phyloP scores from a whole-genome alignment of 2,888 invertebrate genomes.

The Nomada lathburiana region DNA sequence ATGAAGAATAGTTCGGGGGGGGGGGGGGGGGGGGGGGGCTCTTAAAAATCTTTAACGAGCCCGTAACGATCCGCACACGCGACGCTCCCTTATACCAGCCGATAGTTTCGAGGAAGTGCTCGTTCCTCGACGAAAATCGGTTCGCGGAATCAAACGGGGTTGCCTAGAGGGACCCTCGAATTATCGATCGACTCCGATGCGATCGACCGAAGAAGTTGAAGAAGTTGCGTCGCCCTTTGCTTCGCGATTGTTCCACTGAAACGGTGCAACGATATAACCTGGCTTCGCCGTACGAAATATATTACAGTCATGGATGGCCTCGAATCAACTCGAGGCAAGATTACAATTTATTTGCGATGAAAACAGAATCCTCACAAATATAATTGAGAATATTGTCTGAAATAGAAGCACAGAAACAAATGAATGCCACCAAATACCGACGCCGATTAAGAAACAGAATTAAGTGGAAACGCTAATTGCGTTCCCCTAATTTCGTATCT shows the following conservation, averaged over 20 bases:
- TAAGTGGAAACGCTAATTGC: neutral
- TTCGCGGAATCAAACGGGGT: neutral
- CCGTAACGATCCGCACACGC: conserved; percentile 5
- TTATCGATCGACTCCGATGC: conserved; percentile 7
- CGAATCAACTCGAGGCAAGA: too few species aligned
- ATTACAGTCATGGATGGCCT: too few species aligned
- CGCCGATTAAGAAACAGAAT: too few species aligned
- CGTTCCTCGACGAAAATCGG: neutral
- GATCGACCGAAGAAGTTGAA: conserved; percentile 9
- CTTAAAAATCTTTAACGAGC: conserved; percentile 24
- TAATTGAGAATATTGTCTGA: too few species aligned
- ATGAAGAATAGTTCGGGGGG: neutral
- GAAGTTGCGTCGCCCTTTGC: neutral
- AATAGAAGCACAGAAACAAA: too few species aligned
- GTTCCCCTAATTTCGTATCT: neutral
- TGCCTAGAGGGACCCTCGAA: neutral
- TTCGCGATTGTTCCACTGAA: too few species aligned
- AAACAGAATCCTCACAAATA: too few species aligned
- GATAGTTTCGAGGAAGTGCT: conserved; percentile 6
- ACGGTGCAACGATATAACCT: too few species aligned
- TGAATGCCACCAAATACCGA: too few species aligned
- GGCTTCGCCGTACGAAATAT: too few species aligned
- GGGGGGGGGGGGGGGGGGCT: neutral
- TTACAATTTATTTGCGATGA: too few species aligned
- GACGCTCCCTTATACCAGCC: conserved; percentile 3